These are phyloP conservation scores for Acestrorhynchus altus DNA, from an alignment of 2,797 vertebrate species.

Conservation along the genomic window DNA sequence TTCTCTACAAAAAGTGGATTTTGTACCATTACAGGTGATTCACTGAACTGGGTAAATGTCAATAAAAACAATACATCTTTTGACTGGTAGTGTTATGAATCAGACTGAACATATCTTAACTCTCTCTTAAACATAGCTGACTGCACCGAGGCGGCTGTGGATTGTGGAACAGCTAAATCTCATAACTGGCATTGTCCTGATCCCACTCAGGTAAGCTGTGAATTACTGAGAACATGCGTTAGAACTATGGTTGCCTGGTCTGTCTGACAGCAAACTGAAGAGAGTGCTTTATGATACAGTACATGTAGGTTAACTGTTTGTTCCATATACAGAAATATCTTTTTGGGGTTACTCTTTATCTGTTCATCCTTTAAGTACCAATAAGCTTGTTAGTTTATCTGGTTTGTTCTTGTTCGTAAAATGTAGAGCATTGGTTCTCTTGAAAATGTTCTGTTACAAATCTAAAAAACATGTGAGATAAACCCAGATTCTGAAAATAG, in stretches of 20 bases:
- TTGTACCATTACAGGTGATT: too few relatives aligned
- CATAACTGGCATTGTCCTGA: slow-evolving; percentile 90
- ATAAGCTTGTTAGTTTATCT: neutral
- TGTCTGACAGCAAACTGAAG: neutral
- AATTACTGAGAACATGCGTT: neutral
- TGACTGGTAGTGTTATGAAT: neutral
- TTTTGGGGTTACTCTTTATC: too few relatives aligned
- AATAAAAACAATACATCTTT: too few relatives aligned
- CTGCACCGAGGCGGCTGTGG: slow-evolving; percentile 83
- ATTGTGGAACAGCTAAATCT: slow-evolving; percentile 93
- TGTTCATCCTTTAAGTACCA: too few relatives aligned
- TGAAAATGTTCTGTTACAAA: neutral
- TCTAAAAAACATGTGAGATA: too few relatives aligned
- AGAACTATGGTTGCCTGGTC: neutral
- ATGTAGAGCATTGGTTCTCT: too few relatives aligned
- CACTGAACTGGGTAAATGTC: too few relatives aligned
- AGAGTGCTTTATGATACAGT: neutral
- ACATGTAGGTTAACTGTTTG: neutral
- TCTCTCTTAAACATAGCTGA: slow-evolving; percentile 77
- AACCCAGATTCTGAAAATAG: too few relatives aligned
- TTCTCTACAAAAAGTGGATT: too few relatives aligned
- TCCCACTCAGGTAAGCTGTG: slow-evolving; percentile 85
- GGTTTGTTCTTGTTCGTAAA: neutral
- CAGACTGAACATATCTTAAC: neutral
- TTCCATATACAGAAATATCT: neutral